A percentile compares a stretch with the other conserved stretches of the same genome.
Evolutionary conservation across 2,113 vertebrate genomes (phyloP).

Genomic region (Chamaetylas fuelleborni): DNA sequence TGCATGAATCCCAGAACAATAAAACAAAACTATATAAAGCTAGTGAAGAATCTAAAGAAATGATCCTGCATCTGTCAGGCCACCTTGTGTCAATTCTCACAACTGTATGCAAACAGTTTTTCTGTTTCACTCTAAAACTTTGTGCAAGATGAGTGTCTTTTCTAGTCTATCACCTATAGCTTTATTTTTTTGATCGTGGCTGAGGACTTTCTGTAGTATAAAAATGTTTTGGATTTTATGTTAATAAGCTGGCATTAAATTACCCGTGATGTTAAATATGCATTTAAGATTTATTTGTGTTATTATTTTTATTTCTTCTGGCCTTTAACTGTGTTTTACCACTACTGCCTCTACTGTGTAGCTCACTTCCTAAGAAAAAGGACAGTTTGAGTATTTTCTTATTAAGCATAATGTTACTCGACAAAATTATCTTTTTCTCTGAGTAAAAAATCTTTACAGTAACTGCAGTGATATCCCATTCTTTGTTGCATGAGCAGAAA

Average conservation of each 20-base stretch:
- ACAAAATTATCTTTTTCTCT: not conserved
- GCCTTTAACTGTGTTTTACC: not conserved
- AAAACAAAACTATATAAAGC: not conserved
- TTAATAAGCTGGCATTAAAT: not conserved
- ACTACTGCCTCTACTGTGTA: not conserved
- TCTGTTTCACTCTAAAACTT: not conserved
- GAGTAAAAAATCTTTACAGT: not conserved
- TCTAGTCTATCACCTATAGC: not conserved
- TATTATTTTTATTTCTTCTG: not conserved
- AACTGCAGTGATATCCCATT: not conserved
- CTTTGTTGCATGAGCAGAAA: not conserved
- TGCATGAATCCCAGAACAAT: not conserved
- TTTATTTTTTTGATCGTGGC: not conserved
- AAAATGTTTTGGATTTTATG: not conserved
- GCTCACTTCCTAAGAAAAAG: not conserved
- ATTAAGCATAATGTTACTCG: not conserved
- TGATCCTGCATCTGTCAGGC: not conserved
- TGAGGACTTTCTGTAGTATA: not conserved
- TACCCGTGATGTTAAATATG: not conserved
- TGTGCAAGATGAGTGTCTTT: not conserved
- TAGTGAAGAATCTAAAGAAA: not conserved
- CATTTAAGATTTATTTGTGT: not conserved
- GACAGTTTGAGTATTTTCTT: not conserved
- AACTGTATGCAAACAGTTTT: not conserved
- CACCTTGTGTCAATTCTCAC: not conserved